Conservation (phyloP, 1,140 invertebrate genomes). For the Cardiocondyla obscurior region DNA sequence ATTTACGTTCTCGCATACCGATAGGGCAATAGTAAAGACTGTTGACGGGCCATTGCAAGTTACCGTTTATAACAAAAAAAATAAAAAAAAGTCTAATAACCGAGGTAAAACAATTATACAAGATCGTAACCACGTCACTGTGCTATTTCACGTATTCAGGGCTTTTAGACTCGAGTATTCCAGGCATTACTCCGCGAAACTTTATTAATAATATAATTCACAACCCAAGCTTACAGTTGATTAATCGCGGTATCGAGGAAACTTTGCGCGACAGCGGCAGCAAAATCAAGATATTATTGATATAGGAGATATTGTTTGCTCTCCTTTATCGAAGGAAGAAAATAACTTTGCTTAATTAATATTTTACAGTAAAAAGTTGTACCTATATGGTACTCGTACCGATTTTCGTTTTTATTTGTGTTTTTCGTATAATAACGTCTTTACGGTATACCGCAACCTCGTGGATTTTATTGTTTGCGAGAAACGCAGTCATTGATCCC, state of each 20-base stretch:
- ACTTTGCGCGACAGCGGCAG: not conserved
- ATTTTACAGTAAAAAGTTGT: not conserved
- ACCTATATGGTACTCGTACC: not conserved
- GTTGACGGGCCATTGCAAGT: not conserved
- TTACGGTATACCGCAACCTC: not conserved
- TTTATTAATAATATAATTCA: constrained; percentile 17
- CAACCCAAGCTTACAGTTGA: constrained; percentile 7
- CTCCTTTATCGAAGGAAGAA: not conserved
- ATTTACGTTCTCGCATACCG: not conserved
- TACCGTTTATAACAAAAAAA: not conserved
- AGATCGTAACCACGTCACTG: not conserved
- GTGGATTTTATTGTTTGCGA: not conserved
- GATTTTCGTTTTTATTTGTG: not conserved
- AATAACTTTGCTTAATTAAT: not conserved
- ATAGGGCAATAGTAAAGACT: not conserved
- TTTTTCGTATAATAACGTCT: not conserved
- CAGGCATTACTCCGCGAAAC: not conserved
- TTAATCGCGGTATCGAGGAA: constrained; percentile 14
- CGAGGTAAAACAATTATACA: not conserved
- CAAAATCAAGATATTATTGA: not conserved
- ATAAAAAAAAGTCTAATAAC: not conserved
- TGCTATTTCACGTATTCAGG: not conserved
- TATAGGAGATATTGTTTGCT: not conserved
- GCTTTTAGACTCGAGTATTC: constrained; percentile 8
- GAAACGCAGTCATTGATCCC: constrained; percentile 30